Evolutionary conservation across 2,113 vertebrate genomes (phyloP).

Genomic region (Ictalurus punctatus): DNA sequence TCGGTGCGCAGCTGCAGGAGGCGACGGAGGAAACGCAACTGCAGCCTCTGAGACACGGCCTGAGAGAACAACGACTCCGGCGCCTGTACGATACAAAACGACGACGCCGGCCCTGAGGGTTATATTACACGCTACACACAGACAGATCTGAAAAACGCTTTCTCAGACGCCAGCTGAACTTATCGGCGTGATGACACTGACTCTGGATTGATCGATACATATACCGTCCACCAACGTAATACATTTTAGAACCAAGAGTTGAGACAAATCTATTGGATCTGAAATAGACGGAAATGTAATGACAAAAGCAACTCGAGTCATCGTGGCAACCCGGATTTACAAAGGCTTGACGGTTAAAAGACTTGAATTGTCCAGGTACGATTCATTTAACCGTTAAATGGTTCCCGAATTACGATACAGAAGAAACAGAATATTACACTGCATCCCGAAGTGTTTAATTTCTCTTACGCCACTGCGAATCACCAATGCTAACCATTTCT

Average conservation of each 20-base stretch:
- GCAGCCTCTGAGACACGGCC: conserved; percentile 62
- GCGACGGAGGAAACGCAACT: conserved; percentile 63
- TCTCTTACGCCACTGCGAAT: neutral
- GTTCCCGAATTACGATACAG: no score
- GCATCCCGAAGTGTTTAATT: no score
- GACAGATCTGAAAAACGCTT: neutral
- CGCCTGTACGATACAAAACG: conserved; percentile 58
- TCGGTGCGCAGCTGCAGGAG: conserved; percentile 62
- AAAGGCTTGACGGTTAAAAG: no score
- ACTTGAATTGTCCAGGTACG: no score
- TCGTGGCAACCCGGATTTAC: neutral
- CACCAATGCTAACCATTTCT: neutral
- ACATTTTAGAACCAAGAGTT: neutral
- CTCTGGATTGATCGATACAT: neutral
- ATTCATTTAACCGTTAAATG: neutral
- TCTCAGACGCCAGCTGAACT: neutral
- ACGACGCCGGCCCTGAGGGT: no score
- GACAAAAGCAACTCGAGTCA: neutral
- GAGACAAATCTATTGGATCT: neutral
- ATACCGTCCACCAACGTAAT: neutral
- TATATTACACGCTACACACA: neutral
- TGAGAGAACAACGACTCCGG: conserved; percentile 72
- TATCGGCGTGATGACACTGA: neutral
- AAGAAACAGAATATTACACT: no score
- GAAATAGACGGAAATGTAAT: neutral